Conservation (phyloP, 2,113 vertebrate genomes). For the cat (Felis catus) region F.catus_Fca126_mat1.0 CM031423.1:58526001-58526500, state of each 20-base stretch:
- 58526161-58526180: not conserved
- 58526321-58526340: not conserved
- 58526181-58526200: not conserved
- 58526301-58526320: not conserved
- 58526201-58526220: not conserved
- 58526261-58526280: not conserved
- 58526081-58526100: slow-evolving; percentile 42
- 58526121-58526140: not conserved
- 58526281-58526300: not conserved
- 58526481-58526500: slow-evolving; percentile 77
- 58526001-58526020: slow-evolving; percentile 59
- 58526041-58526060: slow-evolving; percentile 38
- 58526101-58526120: not conserved
- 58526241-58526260: not conserved
- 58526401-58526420: slow-evolving; percentile 44
- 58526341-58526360: slow-evolving; percentile 5
- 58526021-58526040: not conserved
- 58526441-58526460: slow-evolving; percentile 57
- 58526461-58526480: slow-evolving; percentile 72
- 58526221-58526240: not conserved
- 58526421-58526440: not conserved
- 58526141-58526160: not conserved
- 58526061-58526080: slow-evolving; percentile 50
- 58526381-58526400: slow-evolving; percentile 60
- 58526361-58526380: slow-evolving; percentile 36